phyloP scores from a whole-genome alignment of 2,797 vertebrate species.

The Sebastes reedi region DNA sequence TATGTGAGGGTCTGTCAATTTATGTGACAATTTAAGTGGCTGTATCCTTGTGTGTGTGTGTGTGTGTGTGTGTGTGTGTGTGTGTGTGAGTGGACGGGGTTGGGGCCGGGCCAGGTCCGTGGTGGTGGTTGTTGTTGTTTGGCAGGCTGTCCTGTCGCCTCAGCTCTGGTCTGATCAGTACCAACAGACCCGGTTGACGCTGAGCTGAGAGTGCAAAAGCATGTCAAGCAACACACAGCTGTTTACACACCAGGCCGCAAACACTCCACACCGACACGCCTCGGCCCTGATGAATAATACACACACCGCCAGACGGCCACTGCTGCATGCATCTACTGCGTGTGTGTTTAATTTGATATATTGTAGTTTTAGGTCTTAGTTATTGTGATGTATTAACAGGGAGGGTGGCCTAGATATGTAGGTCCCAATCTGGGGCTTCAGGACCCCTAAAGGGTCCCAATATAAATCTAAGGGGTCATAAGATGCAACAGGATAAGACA shows the following conservation, averaged over 20 bases:
- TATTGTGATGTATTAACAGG: background rate
- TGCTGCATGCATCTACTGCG: conserved; percentile 36
- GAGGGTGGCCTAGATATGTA: background rate
- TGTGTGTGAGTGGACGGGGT: conserved; percentile 2
- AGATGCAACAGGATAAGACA: background rate
- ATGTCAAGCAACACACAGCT: conserved; percentile 94
- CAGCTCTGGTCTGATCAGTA: conserved; percentile 91
- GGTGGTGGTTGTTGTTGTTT: conserved; percentile 60
- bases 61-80: conserved; percentile 3
- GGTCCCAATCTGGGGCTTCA: background rate
- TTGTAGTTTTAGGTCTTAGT: background rate
- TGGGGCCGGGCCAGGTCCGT: conserved; percentile 19
- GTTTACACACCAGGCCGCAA: conserved; percentile 92
- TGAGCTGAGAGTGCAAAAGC: conserved; percentile 98
- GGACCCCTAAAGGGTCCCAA: background rate
- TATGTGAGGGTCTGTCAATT: conserved; percentile 48
- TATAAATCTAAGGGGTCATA: background rate
- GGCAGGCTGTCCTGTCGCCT: conserved; percentile 90
- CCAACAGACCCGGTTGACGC: conserved; percentile 84
- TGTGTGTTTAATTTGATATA: conserved; percentile 18
- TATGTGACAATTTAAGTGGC: conserved; percentile 59
- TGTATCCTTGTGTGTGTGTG: conserved; percentile 13
- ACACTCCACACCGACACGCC: conserved; percentile 63
- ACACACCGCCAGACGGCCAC: conserved; percentile 75
- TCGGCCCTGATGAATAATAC: conserved; percentile 82